Base-by-base conservation (phyloP, 1,140 invertebrate genomes). In the Steinernema feltiae region DNA sequence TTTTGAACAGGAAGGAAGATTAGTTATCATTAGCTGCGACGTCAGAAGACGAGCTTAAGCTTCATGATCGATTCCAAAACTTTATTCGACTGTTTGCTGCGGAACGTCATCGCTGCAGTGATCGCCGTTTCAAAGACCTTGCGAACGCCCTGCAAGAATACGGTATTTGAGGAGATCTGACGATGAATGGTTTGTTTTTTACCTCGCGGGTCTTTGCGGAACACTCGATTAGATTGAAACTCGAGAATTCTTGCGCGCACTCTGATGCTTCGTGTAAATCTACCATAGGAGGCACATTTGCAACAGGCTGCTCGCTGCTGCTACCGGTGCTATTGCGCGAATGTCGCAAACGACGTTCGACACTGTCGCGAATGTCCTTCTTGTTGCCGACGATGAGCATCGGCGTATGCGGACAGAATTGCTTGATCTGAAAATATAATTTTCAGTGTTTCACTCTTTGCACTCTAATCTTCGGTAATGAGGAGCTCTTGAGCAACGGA, bases 321-420 rank as follows among this genome's bases (percentile, higher is more conserved):
- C n/a, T n/a, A n/a, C n/a, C n/a, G n/a, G n/a, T n/a, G n/a, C n/a
- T n/a, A n/a, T n/a, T n/a, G n/a, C n/a, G n/a, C n/a, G n/a, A n/a
- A n/a, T 30, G 32, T 70, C 41, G 32, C 15, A n/a, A n/a, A 27
- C 30, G 41, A 48, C 48, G 30, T 79, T 32, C 32, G 31, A 27
- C 24, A 7, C 24, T 21, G 53, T 63, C 53, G 2, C 79, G 79
- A 24, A 80, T 75, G 48, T 80, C 79, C 30, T 80, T 80, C 35
- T 80, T 80, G 76, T 81, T 81, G 32, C 79, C 79, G 41, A 80
- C 80, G n/a, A 80, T 41, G 17, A 80, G 27, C 17, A 80, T 72
- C 1, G 79, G 79, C 0, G 79, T 82, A 21, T 30, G 32, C 0
- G 79, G 79, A 46, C 75, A 81, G 76, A 80, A 80, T 31, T 80